Base-by-base conservation (phyloP, 2,113 vertebrate species). In the Beaufortia kweichowensis region DNA sequence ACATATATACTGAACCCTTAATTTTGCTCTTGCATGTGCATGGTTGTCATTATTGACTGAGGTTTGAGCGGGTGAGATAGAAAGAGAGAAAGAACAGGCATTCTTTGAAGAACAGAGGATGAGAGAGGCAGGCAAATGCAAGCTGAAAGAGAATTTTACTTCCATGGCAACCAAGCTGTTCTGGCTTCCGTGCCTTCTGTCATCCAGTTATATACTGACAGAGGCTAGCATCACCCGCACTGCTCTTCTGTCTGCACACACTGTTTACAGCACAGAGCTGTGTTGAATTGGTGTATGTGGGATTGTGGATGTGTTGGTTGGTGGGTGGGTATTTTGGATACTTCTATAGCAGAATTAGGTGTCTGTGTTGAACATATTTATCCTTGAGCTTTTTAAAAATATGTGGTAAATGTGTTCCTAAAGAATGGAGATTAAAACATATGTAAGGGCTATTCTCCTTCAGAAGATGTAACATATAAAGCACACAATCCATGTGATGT, bases 131-230 rank as follows among this genome's bases (percentile, higher is more conserved):
- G 79, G 64, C 75, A 82, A 76, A 76, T n/a, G 64, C 72, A 84
- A 68, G 75, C 76, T 81, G 81, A 79, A 78, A 80, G 79, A 82
- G 76, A 76, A 82, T 78, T 82, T 86, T 75, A 84, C 72, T 83
- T 83, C 81, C 81, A 82, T 83, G 81, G 83, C 81, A 83, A 86
- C 85, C 78, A 81, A 78, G 62, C 84, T 74, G 77, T 76, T 75
- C 61, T 57, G 74, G 65, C 65, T 85, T 73, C 69, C 75, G 59
- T 69, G 75, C 82, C 79, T 81, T 83, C 81, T 77, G 77, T 66
- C 73, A 65, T 63, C 46, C 61, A 60, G 67, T 46, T 69, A 62
- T 78, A 33, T 69, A 77, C 26, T 74, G 41, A 74, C 68, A 78
- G 61, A 63, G 78, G 53, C 46, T 80, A 70, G 61, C 74, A 83